Evolutionary conservation across 2,113 vertebrate genomes (phyloP), one percentile per base, ranked within the genome.

Genomic region (Actenoides hombroni): DNA sequence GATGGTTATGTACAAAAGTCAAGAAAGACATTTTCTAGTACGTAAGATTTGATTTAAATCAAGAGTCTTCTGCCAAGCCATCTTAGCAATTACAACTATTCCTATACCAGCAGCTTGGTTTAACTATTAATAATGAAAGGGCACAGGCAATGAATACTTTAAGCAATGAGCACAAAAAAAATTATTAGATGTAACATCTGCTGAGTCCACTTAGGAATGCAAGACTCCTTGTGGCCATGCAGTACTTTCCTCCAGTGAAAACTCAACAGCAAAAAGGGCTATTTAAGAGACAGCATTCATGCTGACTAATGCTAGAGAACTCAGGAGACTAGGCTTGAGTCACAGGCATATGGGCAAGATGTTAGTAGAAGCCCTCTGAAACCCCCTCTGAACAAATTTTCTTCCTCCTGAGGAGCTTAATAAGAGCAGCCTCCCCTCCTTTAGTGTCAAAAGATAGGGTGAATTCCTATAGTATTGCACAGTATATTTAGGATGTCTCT

Each of bases 271-370:
- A 46, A 48, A 71, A 80, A 40, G 6, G 3, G 23, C 13, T 75
- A 26, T 80, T 44, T 57, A 44, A 65, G 13, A 9, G 9, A 10
- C 3, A 53, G 7, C 16, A 19, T 25, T 80, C 16, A n/a, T 28
- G 24, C 29, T 65, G 54, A 59, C 39, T 80, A 39, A 21, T n/a
- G 33, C 10, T 48, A 69, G 16, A 76, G 11, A 74, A 74, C 17
- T 49, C 4, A 1, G 28, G n/a, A 77, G 18, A 57, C 16, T 16
- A 49, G 42, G 11, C 11, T 6, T 60, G 24, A 67, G 1, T 12
- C 4, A 4, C 6, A 42, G 25, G 7, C 2, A 0, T 37, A 19
- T 16, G 9, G 15, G 4, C 11, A 89, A 3, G 1, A 56, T 28
- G 5, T 29, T 63, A 63, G 13, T 11, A 29, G 23, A 68, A 61